A percentile compares a stretch with the other conserved stretches of the same genome.
Evolutionary conservation across 1,140 invertebrate genomes (phyloP).

Genomic region (Tyrophagus putrescentiae): DNA sequence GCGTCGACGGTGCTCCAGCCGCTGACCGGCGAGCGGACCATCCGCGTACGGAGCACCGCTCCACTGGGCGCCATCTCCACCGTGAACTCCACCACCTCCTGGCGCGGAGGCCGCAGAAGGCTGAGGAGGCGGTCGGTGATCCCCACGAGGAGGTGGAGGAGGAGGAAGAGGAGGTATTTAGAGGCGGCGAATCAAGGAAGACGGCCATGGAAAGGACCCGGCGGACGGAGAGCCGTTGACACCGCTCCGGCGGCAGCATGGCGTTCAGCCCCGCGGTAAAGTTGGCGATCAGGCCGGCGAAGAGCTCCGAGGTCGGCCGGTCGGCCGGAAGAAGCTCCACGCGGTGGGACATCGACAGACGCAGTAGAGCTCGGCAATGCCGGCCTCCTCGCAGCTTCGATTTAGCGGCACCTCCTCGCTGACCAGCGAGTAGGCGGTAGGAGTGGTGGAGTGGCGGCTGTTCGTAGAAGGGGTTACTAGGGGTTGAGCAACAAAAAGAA

Average conservation of each 20-base stretch:
- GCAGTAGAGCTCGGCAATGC: neutral
- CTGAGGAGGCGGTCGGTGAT: neutral
- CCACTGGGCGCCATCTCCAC: neutral
- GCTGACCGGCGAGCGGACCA: no score
- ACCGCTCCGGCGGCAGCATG: neutral
- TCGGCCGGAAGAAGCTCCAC: neutral
- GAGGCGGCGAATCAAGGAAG: neutral
- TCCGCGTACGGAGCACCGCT: neutral
- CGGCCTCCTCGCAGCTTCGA: neutral
- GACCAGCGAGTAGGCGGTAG: neutral
- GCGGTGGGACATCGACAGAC: no score
- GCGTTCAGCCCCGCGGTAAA: neutral
- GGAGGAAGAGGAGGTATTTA: neutral
- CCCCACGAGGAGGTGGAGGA: neutral
- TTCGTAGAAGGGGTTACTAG: no score
- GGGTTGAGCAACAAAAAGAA: no score
- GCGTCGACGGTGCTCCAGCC: neutral
- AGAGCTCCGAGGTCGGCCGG: neutral
- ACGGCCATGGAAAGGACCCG: no score
- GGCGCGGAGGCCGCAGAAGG: no score
- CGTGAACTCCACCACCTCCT: neutral
- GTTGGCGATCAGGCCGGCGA: neutral
- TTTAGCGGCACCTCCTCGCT: neutral
- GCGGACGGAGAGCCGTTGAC: neutral
- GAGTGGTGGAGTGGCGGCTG: neutral